Conservation (phyloP, 2,888 invertebrate species). For the Hirtodrosophila cameraria region DNA sequence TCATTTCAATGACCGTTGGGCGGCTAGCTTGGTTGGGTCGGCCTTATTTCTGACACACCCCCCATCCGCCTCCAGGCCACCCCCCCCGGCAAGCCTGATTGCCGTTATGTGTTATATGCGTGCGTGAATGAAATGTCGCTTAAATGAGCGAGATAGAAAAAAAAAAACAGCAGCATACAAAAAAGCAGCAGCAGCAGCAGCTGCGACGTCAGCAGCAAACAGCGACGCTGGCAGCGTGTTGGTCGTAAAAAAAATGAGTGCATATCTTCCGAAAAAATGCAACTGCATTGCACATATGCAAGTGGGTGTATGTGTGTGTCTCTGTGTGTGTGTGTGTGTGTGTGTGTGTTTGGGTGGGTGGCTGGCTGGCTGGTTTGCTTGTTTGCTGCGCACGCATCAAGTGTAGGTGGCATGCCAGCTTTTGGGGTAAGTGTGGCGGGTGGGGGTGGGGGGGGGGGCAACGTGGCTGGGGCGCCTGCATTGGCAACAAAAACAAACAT, state of each 20-base stretch:
- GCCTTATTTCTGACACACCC: slow-evolving; percentile 29
- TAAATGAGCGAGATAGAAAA: slow-evolving; percentile 78
- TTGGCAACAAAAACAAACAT: slow-evolving; percentile 79
- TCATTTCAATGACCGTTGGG: slow-evolving; percentile 74
- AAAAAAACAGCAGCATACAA: slow-evolving; percentile 55
- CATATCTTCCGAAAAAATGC: slow-evolving; percentile 80
- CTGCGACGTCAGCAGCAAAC: slow-evolving; percentile 27
- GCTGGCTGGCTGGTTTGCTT: slow-evolving; percentile 49
- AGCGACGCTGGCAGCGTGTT: slow-evolving; percentile 45
- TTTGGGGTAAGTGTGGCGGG: not conserved
- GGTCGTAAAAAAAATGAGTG: slow-evolving; percentile 68
- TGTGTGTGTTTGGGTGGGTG: slow-evolving; percentile 33
- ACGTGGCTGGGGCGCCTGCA: slow-evolving; percentile 54
- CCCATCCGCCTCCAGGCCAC: too few species aligned
- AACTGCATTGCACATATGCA: slow-evolving; percentile 54
- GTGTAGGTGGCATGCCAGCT: slow-evolving; percentile 34
- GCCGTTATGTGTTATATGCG: slow-evolving; percentile 66
- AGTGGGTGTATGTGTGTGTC: slow-evolving; percentile 12
- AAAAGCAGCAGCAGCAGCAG: slow-evolving; percentile 41
- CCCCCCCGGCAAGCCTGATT: slow-evolving; percentile 45
- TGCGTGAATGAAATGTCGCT: slow-evolving; percentile 71
- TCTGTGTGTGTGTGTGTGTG: slow-evolving; percentile 10
- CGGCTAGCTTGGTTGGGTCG: slow-evolving; percentile 32
- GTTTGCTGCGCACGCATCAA: slow-evolving; percentile 73
- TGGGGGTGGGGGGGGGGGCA: slow-evolving; percentile 1